These are phyloP conservation scores for Cherax destructor DNA, from an alignment of 1,140 invertebrate species.

Conservation along the genomic window DNA sequence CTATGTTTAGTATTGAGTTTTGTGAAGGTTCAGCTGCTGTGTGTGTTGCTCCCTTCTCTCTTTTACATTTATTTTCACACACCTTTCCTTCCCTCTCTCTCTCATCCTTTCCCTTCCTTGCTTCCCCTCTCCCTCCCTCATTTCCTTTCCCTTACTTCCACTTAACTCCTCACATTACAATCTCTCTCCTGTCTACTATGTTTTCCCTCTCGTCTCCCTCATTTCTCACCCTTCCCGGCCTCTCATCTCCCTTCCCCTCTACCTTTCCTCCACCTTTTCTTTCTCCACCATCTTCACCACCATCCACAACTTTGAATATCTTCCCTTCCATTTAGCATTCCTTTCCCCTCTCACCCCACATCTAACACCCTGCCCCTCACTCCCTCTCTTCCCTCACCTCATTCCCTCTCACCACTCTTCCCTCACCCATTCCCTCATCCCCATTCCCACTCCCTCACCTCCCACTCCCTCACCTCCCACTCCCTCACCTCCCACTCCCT, in stretches of 20 bases:
- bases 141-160: not conserved
- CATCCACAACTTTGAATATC: no score
- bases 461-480: not conserved
- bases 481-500: constrained; percentile 10
- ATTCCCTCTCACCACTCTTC: not conserved
- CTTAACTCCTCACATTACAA: not conserved
- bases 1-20: no score
- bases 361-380: not conserved
- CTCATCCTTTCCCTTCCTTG: not conserved
- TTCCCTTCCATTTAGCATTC: not conserved
- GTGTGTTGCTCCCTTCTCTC: not conserved
- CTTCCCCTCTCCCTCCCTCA: not conserved
- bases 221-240: not conserved
- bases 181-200: no score
- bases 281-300: not conserved
- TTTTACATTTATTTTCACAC: not conserved
- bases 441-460: no score
- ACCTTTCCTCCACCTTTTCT: no score
- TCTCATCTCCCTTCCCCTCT: not conserved
- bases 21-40: no score
- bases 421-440: not conserved
- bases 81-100: not conserved
- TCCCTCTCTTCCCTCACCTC: constrained; percentile 9
- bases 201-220: not conserved
- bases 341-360: not conserved